Base-by-base conservation (phyloP, 2,888 invertebrate genomes). In the Archaeoteleia sp. region DNA sequence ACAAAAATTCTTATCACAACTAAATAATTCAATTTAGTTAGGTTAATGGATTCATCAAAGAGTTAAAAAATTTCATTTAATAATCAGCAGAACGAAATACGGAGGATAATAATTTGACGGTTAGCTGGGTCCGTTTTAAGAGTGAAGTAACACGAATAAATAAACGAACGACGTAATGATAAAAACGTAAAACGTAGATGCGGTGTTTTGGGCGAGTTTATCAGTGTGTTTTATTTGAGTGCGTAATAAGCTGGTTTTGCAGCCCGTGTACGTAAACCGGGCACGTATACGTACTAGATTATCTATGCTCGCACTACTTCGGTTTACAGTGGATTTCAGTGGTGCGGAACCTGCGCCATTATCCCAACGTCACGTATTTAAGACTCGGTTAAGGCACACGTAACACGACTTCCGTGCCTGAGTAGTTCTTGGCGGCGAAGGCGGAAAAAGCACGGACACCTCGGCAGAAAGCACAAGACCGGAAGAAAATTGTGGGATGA, bases 321-420 rank as follows among this genome's bases (percentile, higher is more conserved):
- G 74, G 75, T 76, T 75, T 74, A 74, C 70, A 51, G 67, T 70
- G 72, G 74, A 74, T 75, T 72, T 75, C 74, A 58, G 61, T 34
- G 39, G 62, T 67, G 70, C 73, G 71, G 71, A 76, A 78, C 76
- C 76, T 74, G 71, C 61, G 70, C 76, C 71, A 79, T 80, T 76
- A 79, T 77, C 72, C 74, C 23, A 46, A 71, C 75, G 80, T 83
- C 82, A 82, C 82, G 83, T 83, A 83, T 81, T 82, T 80, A 80
- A 80, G 81, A 78, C 77, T 75, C 76, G 78, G 78, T 78, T 80
- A 78, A 78, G 76, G 79, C 78, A 77, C 80, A 78, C 80, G 79
- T 80, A 79, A 72, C 67, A 54, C 51, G 39, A 46, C 57, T 48
- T 67, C 55, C 46, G 66, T 61, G 63, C 60, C 46, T 54, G 63